phyloP scores from a whole-genome alignment of 2,797 vertebrate genomes.

The Pangasius macronema region DNA sequence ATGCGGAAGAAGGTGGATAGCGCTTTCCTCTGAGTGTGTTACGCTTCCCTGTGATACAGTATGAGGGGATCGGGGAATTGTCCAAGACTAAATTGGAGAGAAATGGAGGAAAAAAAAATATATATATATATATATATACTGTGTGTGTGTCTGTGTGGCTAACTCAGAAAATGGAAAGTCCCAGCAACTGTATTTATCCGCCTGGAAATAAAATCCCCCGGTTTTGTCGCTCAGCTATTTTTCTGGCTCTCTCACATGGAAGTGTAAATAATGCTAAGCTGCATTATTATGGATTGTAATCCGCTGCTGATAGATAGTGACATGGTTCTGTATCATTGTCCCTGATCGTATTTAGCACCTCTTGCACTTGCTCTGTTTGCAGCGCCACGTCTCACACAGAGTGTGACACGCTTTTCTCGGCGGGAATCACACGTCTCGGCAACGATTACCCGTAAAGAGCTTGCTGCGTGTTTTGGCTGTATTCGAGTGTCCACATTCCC shows the following conservation, averaged over 20 bases:
- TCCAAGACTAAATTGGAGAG: too few relatives aligned
- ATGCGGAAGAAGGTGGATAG: not conserved
- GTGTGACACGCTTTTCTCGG: not conserved
- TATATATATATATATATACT: not conserved
- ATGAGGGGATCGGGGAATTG: not conserved
- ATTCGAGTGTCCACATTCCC: not conserved
- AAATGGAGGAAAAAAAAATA: not conserved
- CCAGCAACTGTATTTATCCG: conserved; percentile 1
- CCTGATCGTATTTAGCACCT: not conserved
- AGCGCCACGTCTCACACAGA: not conserved
- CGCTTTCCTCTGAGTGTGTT: too few relatives aligned
- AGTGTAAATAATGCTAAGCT: not conserved
- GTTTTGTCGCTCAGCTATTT: not conserved
- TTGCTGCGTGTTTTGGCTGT: conserved; percentile 20
- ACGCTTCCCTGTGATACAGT: not conserved
- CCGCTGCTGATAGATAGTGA: not conserved
- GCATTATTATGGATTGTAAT: not conserved
- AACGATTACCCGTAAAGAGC: conserved; percentile 2
- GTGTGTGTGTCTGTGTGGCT: not conserved
- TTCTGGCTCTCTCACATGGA: not conserved
- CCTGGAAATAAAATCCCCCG: not conserved
- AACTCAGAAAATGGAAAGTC: not conserved
- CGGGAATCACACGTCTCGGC: not conserved
- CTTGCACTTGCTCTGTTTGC: too few relatives aligned
- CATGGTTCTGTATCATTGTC: not conserved